Base-by-base conservation (phyloP, 2,797 vertebrate species). In the Selene dorsalis region DNA sequence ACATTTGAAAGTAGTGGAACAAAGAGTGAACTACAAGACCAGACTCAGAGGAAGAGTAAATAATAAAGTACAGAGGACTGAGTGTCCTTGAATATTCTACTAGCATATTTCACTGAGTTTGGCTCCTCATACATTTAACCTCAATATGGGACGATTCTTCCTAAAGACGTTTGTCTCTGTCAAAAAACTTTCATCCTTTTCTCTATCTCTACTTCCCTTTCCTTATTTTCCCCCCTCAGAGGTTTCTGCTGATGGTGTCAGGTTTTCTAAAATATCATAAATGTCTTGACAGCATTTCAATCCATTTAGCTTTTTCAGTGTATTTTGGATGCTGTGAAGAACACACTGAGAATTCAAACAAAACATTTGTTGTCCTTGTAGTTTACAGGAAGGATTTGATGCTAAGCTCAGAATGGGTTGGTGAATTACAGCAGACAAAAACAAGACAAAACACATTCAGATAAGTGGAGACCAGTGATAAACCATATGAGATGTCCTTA, bases 331-430 rank as follows among this genome's bases (percentile, higher is more conserved):
- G 69, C 41, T 57, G 22, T 39, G 30, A 61, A 22, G 48, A 69
- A 11, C 28, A 75, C 64, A 69, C 48, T 12, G n/a, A 16, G 35
- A 12, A 41, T 61, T 18, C 39, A 70, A 75, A 79, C 64, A 66
- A 11, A 22, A 6, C 3, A 47, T 69, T 66, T 60, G 32, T 22
- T 13, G 20, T 71, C 52, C 16, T 11, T 43, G 45, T 24, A 3
- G 70, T 74, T 70, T 74, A 50, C 68, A 50, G 13, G 43, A 75
- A 48, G 41, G 38, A 73, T 69, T 56, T 64, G 20, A 60, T 28
- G 39, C 22, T 38, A 30, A 68, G 6, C 38, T 59, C 22, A 63
- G 50, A 47, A 39, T 28, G 50, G 20, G 22, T 26, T 52, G 2
- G 5, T 45, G n/a, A 67, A 63, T 57, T 48, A 61, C 69, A 76